Conservation (phyloP, 2,888 invertebrate species). For the Platerodrilus igneus region DNA sequence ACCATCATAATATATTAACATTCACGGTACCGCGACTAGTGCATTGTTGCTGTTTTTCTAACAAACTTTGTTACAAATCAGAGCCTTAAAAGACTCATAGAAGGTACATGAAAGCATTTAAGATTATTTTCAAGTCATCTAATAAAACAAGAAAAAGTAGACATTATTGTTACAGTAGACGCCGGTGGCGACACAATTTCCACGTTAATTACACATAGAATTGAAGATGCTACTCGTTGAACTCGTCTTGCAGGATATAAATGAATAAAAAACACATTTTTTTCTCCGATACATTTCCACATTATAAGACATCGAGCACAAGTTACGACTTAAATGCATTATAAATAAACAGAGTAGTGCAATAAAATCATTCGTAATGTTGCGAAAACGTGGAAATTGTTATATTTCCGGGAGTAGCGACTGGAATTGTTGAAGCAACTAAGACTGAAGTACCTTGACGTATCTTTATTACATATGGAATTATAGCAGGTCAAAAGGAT, state of each 20-base stretch:
- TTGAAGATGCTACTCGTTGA: conserved; percentile 1
- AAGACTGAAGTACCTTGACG: conserved; percentile 5
- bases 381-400: conserved; percentile 1
- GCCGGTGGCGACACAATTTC: conserved; percentile 10
- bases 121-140: no score
- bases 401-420: conserved; percentile 9
- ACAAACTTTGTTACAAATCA: no score
- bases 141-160: conserved; percentile 1
- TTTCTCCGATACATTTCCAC: no score
- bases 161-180: conserved; percentile 1
- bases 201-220: conserved; percentile 7
- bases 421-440: conserved; percentile 1
- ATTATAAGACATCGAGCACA: no score
- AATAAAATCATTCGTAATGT: conserved; percentile 6
- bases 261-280: conserved; percentile 5
- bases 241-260: conserved; percentile 10
- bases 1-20: no score
- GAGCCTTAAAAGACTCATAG: no score
- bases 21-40: no score
- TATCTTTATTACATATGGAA: conserved; percentile 12
- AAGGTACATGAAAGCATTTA: no score
- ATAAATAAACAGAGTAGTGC: no score
- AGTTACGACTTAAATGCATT: conserved; percentile 5
- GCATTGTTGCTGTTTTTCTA: no score
- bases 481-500: conserved; percentile 14